Evolutionary conservation across 2,797 vertebrate species (phyloP).

Genomic region (Novumbra hubbsi): DNA sequence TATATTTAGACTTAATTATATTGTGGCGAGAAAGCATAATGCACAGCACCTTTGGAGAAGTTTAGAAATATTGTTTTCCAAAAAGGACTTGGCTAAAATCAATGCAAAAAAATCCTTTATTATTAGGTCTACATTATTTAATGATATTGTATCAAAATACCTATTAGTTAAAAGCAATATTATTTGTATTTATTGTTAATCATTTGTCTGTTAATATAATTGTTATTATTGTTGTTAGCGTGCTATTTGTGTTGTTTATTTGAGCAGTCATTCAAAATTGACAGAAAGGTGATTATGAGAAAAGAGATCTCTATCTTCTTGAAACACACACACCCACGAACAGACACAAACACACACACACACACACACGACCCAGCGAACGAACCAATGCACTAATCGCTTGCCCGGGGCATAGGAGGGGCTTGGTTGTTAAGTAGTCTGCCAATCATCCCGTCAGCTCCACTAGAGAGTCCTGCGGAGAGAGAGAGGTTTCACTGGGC

Average conservation of each 20-base stretch:
- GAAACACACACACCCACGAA: conserved; percentile 38
- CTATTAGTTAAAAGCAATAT: background rate
- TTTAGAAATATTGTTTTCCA: conserved; percentile 46
- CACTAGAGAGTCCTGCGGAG: conserved; percentile 90
- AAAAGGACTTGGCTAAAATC: background rate
- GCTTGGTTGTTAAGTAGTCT: conserved; percentile 90
- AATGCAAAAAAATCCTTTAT: background rate
- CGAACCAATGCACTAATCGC: conserved; percentile 84
- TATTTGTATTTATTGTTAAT: background rate
- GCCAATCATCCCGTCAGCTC: conserved; percentile 99
- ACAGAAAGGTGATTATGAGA: background rate
- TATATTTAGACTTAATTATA: conserved; percentile 49
- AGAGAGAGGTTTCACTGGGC: conserved; percentile 84
- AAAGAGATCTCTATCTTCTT: conserved; percentile 36
- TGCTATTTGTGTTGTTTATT: background rate
- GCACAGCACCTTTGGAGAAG: conserved; percentile 29
- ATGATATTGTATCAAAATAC: background rate
- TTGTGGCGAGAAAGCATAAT: conserved; percentile 27
- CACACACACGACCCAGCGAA: conserved; percentile 62
- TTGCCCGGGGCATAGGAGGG: conserved; percentile 89
- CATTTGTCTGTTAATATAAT: background rate
- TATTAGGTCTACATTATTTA: background rate
- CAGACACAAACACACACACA: conserved; percentile 27
- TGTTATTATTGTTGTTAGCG: background rate
- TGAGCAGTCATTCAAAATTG: background rate